These are phyloP conservation scores for Drosophila mercatorum DNA, from an alignment of 2,888 invertebrate species.

Conservation along the genomic window DNA sequence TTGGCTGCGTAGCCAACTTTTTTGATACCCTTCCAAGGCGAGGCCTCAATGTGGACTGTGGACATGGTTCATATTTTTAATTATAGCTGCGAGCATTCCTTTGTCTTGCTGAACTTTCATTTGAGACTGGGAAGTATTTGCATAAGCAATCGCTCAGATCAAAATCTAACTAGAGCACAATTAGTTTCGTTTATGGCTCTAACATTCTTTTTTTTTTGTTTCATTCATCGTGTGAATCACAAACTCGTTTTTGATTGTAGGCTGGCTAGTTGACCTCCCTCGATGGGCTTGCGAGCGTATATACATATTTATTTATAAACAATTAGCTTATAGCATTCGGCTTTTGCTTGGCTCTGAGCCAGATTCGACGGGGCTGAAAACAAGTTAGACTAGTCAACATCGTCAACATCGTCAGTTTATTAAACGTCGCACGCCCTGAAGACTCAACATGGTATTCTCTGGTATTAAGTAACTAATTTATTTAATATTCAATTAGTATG, in stretches of 20 bases:
- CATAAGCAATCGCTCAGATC: not conserved
- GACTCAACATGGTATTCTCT: conserved; percentile 30
- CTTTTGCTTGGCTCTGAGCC: conserved; percentile 44
- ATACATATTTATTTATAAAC: conserved; percentile 20
- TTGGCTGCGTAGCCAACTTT: conserved; percentile 11
- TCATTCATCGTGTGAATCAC: conserved; percentile 52
- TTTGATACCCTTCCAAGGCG: conserved; percentile 28
- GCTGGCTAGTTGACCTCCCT: conserved; percentile 20
- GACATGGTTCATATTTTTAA: not conserved
- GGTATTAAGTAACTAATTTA: conserved; percentile 61
- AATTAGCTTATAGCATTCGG: conserved; percentile 57
- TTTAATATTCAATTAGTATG: conserved; percentile 64
- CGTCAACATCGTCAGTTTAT: conserved; percentile 34
- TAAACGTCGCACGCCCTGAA: conserved; percentile 21
- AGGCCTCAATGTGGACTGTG: not conserved
- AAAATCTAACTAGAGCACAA: conserved; percentile 11
- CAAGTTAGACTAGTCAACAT: conserved; percentile 64
- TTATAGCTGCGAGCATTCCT: not conserved
- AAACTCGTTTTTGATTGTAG: conserved; percentile 57
- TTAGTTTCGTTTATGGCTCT: not conserved
- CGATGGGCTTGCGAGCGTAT: conserved; percentile 19
- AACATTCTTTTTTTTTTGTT: not conserved
- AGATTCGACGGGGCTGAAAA: conserved; percentile 43
- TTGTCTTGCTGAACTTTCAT: not conserved
- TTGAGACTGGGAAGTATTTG: not conserved